phyloP scores from a whole-genome alignment of 2,113 vertebrate genomes.

The Sarotherodon lohbergeri region DNA sequence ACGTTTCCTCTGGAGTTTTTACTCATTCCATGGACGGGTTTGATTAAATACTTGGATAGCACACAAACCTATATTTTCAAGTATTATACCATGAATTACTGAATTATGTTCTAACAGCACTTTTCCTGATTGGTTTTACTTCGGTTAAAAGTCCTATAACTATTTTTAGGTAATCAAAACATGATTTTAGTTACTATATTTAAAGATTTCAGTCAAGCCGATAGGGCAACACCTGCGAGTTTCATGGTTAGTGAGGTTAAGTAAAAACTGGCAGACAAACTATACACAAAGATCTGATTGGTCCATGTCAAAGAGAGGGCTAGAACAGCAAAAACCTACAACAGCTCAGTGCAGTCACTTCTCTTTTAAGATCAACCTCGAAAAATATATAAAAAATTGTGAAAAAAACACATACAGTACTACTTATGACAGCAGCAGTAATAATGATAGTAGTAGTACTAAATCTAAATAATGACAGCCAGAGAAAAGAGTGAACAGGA shows the following conservation, averaged over 20 bases:
- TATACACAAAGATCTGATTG: neutral
- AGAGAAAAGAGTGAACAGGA: neutral
- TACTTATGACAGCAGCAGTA: neutral
- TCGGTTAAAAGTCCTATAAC: rapidly evolving
- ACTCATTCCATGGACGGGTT: slow-evolving; percentile 5
- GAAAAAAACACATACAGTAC: neutral
- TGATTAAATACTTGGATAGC: neutral
- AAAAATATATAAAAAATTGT: neutral
- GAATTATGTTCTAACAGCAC: neutral
- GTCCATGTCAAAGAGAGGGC: neutral
- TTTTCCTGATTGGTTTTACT: neutral
- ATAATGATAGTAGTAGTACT: neutral
- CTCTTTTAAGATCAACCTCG: neutral
- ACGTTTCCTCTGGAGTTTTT: slow-evolving; percentile 1
- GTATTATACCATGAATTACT: neutral
- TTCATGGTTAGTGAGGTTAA: neutral
- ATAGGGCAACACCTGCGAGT: neutral
- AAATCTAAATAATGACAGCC: neutral
- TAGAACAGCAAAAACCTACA: neutral
- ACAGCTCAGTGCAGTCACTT: neutral
- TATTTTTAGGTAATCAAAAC: neutral
- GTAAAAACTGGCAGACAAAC: neutral
- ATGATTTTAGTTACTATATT: neutral
- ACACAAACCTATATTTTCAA: neutral
- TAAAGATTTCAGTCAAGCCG: neutral